phyloP scores from a whole-genome alignment of 1,140 invertebrate genomes.

The Anagrus nilaparvatae region DNA sequence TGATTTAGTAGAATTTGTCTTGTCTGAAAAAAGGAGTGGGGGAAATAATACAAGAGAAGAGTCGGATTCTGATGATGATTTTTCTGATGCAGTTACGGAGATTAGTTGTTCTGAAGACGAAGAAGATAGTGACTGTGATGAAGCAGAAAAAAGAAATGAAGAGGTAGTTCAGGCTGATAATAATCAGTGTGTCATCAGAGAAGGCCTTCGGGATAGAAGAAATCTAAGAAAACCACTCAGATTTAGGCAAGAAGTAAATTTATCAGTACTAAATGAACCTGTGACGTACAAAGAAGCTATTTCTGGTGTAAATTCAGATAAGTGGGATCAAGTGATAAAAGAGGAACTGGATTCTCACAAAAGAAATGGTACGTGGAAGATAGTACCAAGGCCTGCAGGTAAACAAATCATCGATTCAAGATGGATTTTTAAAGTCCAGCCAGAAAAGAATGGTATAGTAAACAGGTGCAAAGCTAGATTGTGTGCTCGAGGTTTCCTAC shows the following conservation, averaged over 20 bases:
- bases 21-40: too few species aligned
- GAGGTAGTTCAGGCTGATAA: too few species aligned
- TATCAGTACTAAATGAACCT: neutral
- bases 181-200: too few species aligned
- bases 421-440: conserved; percentile 20
- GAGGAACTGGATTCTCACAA: conserved; percentile 22
- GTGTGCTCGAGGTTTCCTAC: neutral
- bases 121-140: too few species aligned
- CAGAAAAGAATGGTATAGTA: neutral
- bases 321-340: conserved; percentile 22
- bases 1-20: too few species aligned
- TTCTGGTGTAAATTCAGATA: conserved; percentile 14
- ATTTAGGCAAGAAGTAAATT: neutral
- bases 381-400: conserved; percentile 17
- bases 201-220: too few species aligned
- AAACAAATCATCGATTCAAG: conserved; percentile 20
- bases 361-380: conserved; percentile 23
- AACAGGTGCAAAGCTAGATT: neutral
- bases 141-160: too few species aligned
- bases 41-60: too few species aligned
- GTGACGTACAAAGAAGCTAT: conserved; percentile 17
- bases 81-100: too few species aligned
- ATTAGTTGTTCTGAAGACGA: too few species aligned
- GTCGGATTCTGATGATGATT: too few species aligned
- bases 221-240: too few species aligned